Base-by-base conservation (phyloP, 2,113 vertebrate genomes). In the Oryzias melastigma region DNA sequence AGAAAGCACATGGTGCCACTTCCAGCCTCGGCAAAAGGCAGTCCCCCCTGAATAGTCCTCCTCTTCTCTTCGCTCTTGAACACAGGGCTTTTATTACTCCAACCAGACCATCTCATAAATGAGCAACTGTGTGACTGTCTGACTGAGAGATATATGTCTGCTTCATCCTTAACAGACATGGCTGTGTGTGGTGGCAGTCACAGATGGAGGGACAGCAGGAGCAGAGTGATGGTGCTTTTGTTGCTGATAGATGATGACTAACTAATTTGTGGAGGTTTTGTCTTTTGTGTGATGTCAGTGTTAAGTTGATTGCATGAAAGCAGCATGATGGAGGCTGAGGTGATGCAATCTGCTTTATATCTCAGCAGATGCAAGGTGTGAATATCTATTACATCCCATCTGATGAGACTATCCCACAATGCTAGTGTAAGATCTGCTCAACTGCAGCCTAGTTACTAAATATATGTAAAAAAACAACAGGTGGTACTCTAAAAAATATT, bases 31-130 rank as follows among this genome's bases (percentile, higher is more conserved):
- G 64, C 51, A 53, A 75, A 78, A 84, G 78, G 71, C 40, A 70
- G 84, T 85, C 65, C 73, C 41, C 25, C 25, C 58, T 88, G 80
- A 86, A 85, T 77, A 44, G 78, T 57, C 58, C 57, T 77, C 57
- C 69, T 83, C 62, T 80, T 58, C 50, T 51, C 51, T 49, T 62
- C 71, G 7, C 62, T 75, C 62, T 59, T 40, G 73, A 85, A 88
- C 85, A 87, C 85, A 78, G 73, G 73, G 73, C 87, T 85, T 81
- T 87, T 85, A 87, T 88, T 78, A 81, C 71, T 54, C 45, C 5
- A 66, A 74, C 81, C 87, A 82, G 85, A 85, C 83, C 50, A 71
- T 63, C 73, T 72, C 77, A 85, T 84, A 78, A 85, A 88, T 78
- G 83, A 71, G 47, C 64, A 20, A 71, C 83, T 85, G 84, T 88